phyloP scores from a whole-genome alignment of 30 jellyfish, hydroid and myxozoan species.

The Calvadosia cruxmelitensis region DNA sequence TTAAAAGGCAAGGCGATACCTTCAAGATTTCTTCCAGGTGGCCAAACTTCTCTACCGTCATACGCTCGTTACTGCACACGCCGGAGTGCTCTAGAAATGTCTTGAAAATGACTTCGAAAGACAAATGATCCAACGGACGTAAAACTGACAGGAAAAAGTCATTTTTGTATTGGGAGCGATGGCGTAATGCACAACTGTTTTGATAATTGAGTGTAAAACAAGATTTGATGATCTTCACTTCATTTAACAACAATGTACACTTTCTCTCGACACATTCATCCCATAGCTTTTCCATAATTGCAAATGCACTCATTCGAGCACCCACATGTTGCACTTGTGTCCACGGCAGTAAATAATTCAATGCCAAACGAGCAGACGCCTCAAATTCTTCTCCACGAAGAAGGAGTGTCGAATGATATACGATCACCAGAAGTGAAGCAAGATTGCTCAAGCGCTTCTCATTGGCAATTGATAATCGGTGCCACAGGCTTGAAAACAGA shows the following conservation, averaged over 20 bases:
- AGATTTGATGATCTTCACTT: conserved; percentile 18
- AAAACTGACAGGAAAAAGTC: conserved; percentile 42
- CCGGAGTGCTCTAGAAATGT: conserved; percentile 41
- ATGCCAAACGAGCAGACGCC: conserved; percentile 39
- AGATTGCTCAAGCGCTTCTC: conserved; percentile 54
- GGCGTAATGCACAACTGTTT: conserved; percentile 63
- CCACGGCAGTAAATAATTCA: conserved; percentile 62
- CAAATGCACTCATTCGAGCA: conserved; percentile 71
- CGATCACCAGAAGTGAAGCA: conserved; percentile 40
- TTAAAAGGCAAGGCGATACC: neutral
- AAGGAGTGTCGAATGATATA: conserved; percentile 37
- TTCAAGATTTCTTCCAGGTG: neutral
- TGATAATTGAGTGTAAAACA: conserved; percentile 43
- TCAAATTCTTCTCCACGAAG: conserved; percentile 34
- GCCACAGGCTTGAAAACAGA: conserved; percentile 26
- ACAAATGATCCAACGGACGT: conserved; percentile 49
- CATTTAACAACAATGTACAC: conserved; percentile 5
- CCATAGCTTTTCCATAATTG: conserved; percentile 47
- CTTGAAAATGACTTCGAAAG: conserved; percentile 55
- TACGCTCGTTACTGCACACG: conserved; percentile 51
- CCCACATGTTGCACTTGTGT: conserved; percentile 88
- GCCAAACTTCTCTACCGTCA: neutral
- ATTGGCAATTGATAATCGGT: conserved; percentile 43
- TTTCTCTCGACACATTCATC: conserved; percentile 27
- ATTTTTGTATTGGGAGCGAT: conserved; percentile 26